Conservation (phyloP, 2,888 invertebrate genomes). For the Napeogenes sylphis region DNA sequence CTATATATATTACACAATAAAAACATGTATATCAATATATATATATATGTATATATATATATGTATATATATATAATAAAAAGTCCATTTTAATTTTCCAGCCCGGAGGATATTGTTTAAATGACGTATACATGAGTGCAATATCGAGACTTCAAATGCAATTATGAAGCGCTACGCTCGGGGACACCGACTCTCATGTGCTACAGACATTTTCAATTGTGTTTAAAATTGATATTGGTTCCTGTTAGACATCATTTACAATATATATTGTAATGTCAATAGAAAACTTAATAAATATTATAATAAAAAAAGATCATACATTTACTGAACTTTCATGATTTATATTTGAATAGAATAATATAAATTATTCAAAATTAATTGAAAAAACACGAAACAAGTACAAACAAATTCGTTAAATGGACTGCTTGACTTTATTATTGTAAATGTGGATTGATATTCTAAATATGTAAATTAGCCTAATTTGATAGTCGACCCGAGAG, state of each 20-base stretch:
- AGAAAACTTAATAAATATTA: no score
- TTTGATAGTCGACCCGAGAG: slow-evolving; percentile 12
- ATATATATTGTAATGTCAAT: not conserved
- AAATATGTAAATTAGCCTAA: slow-evolving; percentile 8
- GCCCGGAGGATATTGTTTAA: slow-evolving; percentile 9
- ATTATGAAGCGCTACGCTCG: slow-evolving; percentile 58
- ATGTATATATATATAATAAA: not conserved
- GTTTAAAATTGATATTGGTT: slow-evolving; percentile 5
- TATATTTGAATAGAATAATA: no score
- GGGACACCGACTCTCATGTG: slow-evolving; percentile 40
- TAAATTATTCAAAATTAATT: no score
- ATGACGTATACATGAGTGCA: slow-evolving; percentile 8
- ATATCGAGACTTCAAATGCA: slow-evolving; percentile 58
- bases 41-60: no score
- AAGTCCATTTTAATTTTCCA: slow-evolving; percentile 2
- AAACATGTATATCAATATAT: not conserved
- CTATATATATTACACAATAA: not conserved
- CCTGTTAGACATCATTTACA: not conserved
- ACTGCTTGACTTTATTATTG: no score
- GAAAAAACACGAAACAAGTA: no score
- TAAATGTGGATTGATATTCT: no score
- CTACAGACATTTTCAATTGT: slow-evolving; percentile 5
- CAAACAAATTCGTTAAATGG: no score
- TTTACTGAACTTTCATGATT: no score
- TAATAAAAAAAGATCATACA: no score